phyloP scores from a whole-genome alignment of 2,888 invertebrate genomes.

The Thera obeliscata region DNA sequence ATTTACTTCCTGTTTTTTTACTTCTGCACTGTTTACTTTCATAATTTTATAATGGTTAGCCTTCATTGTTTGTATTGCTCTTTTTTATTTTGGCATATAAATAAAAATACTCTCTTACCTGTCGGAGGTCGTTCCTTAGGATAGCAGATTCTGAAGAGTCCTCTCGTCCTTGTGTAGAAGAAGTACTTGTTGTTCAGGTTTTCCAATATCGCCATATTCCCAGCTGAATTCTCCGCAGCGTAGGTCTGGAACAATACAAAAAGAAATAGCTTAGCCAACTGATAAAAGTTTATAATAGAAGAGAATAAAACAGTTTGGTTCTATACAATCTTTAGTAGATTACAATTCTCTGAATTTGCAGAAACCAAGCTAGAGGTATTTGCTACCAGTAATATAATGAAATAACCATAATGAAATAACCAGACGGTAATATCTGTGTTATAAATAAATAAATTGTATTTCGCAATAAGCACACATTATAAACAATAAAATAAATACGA shows the following conservation, averaged over 20 bases:
- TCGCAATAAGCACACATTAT: no score
- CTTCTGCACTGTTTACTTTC: background rate
- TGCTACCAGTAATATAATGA: no score
- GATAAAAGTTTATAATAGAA: background rate
- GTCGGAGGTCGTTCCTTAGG: slow-evolving; percentile 95
- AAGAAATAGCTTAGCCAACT: background rate
- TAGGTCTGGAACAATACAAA: slow-evolving; percentile 85
- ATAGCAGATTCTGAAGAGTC: slow-evolving; percentile 97
- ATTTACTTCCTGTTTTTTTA: slow-evolving; percentile 2
- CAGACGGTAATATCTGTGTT: no score
- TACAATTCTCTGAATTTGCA: background rate
- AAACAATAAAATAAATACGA: no score
- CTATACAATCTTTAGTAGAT: no score
- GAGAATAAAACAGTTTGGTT: no score
- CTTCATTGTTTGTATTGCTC: no score
- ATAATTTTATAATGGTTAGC: no score
- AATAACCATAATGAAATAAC: no score
- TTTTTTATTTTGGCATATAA: background rate
- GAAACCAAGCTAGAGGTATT: no score
- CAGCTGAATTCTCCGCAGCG: slow-evolving; percentile 87
- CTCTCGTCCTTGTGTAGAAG: slow-evolving; percentile 96
- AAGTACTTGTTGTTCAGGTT: slow-evolving; percentile 93
- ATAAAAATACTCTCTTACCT: slow-evolving; percentile 79
- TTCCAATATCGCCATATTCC: slow-evolving; percentile 87
- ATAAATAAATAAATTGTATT: no score